Evolutionary conservation across 2,888 invertebrate species (phyloP).

Genomic region (Ptilodon capucinus): DNA sequence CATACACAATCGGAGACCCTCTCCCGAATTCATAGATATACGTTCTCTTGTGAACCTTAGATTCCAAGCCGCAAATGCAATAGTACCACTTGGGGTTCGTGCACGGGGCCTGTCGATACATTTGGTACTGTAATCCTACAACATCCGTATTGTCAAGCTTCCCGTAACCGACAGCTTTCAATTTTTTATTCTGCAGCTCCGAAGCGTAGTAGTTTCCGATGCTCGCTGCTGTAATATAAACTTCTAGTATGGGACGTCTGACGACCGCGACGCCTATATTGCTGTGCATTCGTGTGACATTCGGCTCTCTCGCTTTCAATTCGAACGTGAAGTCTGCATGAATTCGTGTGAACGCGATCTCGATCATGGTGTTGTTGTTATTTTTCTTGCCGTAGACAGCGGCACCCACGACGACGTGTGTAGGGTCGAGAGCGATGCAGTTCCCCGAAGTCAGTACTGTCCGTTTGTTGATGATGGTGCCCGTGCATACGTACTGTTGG

Average conservation of each 20-base stretch:
- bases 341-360: slow-evolving; percentile 38
- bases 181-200: slow-evolving; percentile 44
- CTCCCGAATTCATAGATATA: slow-evolving; percentile 51
- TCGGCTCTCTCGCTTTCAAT: slow-evolving; percentile 33
- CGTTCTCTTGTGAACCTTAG: slow-evolving; percentile 23
- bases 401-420: slow-evolving; percentile 45
- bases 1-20: slow-evolving; percentile 56
- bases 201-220: slow-evolving; percentile 50
- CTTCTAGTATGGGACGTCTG: slow-evolving; percentile 36
- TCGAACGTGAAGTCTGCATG: slow-evolving; percentile 53
- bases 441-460: slow-evolving; percentile 60
- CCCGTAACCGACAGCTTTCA: slow-evolving; percentile 55
- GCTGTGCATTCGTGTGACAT: slow-evolving; percentile 49
- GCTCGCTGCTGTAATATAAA: slow-evolving; percentile 39
- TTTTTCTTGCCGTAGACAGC: slow-evolving; percentile 41
- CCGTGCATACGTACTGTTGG: slow-evolving; percentile 55
- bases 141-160: slow-evolving; percentile 24
- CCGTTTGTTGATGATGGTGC: slow-evolving; percentile 47
- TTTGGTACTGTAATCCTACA: slow-evolving; percentile 47
- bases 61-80: slow-evolving; percentile 60
- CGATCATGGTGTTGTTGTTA: slow-evolving; percentile 36
- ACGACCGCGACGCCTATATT: slow-evolving; percentile 60
- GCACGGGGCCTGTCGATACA: slow-evolving; percentile 54
- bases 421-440: slow-evolving; percentile 44
- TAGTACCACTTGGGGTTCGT: slow-evolving; percentile 63